Base-by-base conservation (phyloP, 2,888 invertebrate species). In the Meiosimyza decipiens region DNA sequence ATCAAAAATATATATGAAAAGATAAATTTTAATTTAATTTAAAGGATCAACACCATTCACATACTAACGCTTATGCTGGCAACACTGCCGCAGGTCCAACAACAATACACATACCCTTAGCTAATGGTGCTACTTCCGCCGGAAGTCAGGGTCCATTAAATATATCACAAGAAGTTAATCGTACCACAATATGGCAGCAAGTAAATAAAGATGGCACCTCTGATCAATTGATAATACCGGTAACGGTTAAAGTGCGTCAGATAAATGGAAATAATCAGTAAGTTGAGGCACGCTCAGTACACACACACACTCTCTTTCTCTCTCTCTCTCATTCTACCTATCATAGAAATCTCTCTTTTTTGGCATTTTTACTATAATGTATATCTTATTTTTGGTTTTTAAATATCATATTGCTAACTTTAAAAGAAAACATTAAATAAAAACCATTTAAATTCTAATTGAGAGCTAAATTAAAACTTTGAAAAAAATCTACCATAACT, bases 161-260 rank as follows among this genome's bases (percentile, higher is more conserved):
- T 85, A 95, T 97, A 83, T 93, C 96, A 7, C 97, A 98, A 85
- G 98, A 98, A 87, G 94, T 98, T 72, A 94, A 96, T 84, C 95
- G 95, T 86, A 94, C 95, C 47, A 94, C 96, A 50, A 94, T 98
- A 82, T 98, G 98, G 98, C 95, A 95, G 83, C 95, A 95, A 87
- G 93, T 95, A 15, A 95, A 95, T 84, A 92, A 92, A 81, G 89
- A 89, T 76, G 84, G 81, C 64, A 81, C 78, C 54, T 80, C 82
- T 70, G 85, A 83, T 73, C 85, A 86, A 71, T 78, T 85, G 71
- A 84, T 85, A 75, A 82, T 86, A 76, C 85, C 85, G 51, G 83
- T 85, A 54, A 82, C 84, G 73, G 81, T 82, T 55, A 87, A 87
- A 81, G 85, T 85, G 68, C 84, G 85, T 72, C 84, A 86, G 76